phyloP scores from a whole-genome alignment of 2,797 vertebrate species.

The Sebastolobus alascanus region DNA sequence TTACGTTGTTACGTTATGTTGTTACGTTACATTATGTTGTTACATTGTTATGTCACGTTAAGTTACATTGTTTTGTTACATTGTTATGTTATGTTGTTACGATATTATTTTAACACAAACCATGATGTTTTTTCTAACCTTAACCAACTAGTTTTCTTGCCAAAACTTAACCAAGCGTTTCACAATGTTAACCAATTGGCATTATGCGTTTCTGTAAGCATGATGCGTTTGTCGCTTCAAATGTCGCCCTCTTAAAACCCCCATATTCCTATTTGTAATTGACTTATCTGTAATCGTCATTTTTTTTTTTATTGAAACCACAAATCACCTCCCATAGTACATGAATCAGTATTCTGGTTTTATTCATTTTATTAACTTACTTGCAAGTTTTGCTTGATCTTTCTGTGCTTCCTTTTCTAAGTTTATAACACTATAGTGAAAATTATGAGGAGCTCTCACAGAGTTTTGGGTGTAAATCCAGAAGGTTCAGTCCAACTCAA shows the following conservation, averaged over 20 bases:
- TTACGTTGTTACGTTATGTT: too few relatives aligned
- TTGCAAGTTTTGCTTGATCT: background rate
- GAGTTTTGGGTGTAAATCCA: background rate
- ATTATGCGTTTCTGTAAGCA: too few relatives aligned
- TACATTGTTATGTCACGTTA: too few relatives aligned
- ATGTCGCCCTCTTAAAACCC: background rate
- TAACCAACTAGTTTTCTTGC: too few relatives aligned
- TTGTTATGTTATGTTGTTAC: too few relatives aligned
- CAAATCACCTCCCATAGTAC: background rate
- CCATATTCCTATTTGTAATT: background rate
- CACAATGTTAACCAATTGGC: accelerated
- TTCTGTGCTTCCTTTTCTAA: background rate
- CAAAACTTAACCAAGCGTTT: too few relatives aligned
- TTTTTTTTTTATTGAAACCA: background rate
- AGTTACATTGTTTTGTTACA: accelerated
- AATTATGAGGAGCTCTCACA: background rate
- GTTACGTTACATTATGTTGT: too few relatives aligned
- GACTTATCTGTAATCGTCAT: background rate
- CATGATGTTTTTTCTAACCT: accelerated
- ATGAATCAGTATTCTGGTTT: background rate
- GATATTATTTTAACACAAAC: too few relatives aligned
- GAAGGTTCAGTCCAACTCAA: background rate
- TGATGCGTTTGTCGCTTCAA: accelerated
- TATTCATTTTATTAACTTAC: background rate
- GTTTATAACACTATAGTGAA: background rate